Conservation (phyloP, 2,113 vertebrate species). For the Miniopterus natalensis region DNA sequence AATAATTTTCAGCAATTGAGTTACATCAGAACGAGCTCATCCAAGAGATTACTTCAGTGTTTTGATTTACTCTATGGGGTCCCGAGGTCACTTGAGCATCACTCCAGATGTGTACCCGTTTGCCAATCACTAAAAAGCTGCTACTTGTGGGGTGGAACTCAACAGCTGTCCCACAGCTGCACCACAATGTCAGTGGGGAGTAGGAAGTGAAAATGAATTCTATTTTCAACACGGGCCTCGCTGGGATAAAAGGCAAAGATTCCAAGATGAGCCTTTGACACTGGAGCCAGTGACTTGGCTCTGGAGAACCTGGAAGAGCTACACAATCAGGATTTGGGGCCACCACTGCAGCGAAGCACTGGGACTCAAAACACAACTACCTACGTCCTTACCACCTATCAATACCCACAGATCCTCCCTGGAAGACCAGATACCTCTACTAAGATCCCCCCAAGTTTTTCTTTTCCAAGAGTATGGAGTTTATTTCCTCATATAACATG, state of each 20-base stretch:
- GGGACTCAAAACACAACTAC: not conserved
- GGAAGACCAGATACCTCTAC: not conserved
- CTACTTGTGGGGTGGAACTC: slow-evolving; percentile 43
- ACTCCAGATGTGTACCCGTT: slow-evolving; percentile 54
- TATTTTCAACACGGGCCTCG: slow-evolving; percentile 51
- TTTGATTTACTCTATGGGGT: slow-evolving; percentile 74
- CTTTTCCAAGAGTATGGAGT: slow-evolving; percentile 36
- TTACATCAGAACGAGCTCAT: slow-evolving; percentile 55
- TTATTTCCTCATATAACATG: slow-evolving; percentile 71
- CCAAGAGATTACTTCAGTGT: slow-evolving; percentile 75
- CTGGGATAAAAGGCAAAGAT: not conserved
- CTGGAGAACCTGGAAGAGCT: not conserved
- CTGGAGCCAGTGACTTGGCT: not conserved
- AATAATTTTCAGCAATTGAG: slow-evolving; percentile 55
- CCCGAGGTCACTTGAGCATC: slow-evolving; percentile 53
- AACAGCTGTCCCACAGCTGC: slow-evolving; percentile 60
- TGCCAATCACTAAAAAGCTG: slow-evolving; percentile 56
- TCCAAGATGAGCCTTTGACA: not conserved
- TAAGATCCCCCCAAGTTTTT: not conserved
- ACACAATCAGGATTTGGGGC: not conserved
- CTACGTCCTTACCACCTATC: not conserved
- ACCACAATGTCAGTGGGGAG: not conserved
- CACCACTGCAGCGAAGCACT: not conserved
- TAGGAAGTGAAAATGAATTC: slow-evolving; percentile 58
- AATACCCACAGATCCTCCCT: not conserved